Evolutionary conservation across 2,797 vertebrate genomes (phyloP).

Genomic region (Manis pentadactyla): DNA sequence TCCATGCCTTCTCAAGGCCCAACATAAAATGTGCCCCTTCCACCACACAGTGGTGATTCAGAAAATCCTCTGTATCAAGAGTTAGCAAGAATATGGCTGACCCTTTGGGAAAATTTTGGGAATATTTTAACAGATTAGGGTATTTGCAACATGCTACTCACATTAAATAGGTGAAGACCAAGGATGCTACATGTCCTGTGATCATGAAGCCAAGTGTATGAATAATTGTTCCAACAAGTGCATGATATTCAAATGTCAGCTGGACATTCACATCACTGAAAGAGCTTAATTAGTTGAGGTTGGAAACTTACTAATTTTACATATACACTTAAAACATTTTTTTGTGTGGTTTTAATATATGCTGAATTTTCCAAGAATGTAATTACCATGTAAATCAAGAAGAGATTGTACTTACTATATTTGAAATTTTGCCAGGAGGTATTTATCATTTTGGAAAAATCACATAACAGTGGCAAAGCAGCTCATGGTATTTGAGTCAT

Average conservation of each 20-base stretch:
- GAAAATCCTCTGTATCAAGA: neutral
- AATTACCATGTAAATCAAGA: neutral
- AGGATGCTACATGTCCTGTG: neutral
- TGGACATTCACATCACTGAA: neutral
- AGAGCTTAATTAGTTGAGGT: neutral
- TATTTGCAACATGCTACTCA: neutral
- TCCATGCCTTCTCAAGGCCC: neutral
- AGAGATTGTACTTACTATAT: neutral
- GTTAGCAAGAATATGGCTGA: neutral
- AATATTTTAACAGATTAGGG: neutral
- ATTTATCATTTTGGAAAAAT: neutral
- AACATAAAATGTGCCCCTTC: neutral
- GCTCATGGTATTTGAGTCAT: neutral
- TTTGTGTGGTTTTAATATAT: neutral
- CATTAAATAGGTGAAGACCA: no score
- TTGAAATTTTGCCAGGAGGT: neutral
- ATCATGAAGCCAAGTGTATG: neutral
- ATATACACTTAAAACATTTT: neutral
- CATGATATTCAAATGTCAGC: neutral
- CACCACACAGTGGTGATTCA: neutral
- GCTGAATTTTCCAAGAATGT: neutral
- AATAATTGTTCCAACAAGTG: neutral
- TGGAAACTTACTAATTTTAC: neutral
- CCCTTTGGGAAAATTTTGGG: neutral
- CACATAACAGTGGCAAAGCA: neutral